Evolutionary conservation across 1,140 invertebrate species (phyloP), one percentile per base, ranked within the genome.

Genomic region (Popillia japonica): DNA sequence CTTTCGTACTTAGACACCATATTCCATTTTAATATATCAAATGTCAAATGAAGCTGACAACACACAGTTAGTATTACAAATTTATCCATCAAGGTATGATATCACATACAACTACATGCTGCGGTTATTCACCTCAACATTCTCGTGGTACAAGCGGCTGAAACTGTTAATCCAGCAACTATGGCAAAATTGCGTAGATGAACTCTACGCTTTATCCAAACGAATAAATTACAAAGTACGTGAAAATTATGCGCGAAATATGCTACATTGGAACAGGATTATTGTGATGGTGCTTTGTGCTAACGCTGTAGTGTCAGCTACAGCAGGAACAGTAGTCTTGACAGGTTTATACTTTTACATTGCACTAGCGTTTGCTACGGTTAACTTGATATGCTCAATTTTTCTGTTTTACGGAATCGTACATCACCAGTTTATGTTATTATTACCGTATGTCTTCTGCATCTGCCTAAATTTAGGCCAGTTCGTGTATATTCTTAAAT

Each of bases 31-130:
- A n/a, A n/a, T n/a, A n/a, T n/a, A n/a, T n/a, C 14, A 55, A 17
- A 55, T 55, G 48, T 55, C 48, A 55, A n/a, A n/a, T n/a, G 14
- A 55, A 7, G 48, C n/a, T 55, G 48, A 55, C 48, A 55, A n/a
- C 6, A 2, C n/a, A 55, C 17, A 7, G 14, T 55, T n/a, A 55
- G 9, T 55, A n/a, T 55, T 17, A 14, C 48, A 55, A 14, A 55
- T 55, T 17, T 0, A 6, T 17, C 17, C 14, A 3, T 6, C 14
- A 17, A 55, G 17, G n/a, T 14, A 55, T 55, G 48, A n/a, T 0
- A 7, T 3, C 14, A n/a, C 6, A 17, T 17, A 14, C 14, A 55
- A 55, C 3, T 55, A 55, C 48, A 17, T 7, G 2, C 17, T 55
- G 6, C 14, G 17, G 48, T 7, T 17, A 14, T 1, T 1, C 14